phyloP scores from a whole-genome alignment of 2,888 invertebrate species.

The Drosophila fungiperda region DNA sequence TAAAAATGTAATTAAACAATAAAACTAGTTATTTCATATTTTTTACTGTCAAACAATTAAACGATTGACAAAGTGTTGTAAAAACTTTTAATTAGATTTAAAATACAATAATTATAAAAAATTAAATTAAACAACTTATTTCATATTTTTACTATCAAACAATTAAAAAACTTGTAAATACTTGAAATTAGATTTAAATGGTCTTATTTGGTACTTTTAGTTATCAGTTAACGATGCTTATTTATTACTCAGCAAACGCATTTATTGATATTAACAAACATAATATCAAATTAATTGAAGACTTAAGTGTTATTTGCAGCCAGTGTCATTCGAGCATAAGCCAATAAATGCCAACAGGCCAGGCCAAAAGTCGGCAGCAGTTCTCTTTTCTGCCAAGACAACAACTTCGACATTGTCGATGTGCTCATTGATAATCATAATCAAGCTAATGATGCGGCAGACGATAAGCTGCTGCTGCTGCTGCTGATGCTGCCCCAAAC shows the following conservation, averaged over 20 bases:
- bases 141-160: too few species aligned
- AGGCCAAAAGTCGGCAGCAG: slow-evolving; percentile 2
- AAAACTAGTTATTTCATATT: too few species aligned
- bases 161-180: too few species aligned
- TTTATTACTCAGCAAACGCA: neutral
- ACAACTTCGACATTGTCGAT: slow-evolving; percentile 49
- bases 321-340: slow-evolving; percentile 35
- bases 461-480: slow-evolving; percentile 64
- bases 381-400: slow-evolving; percentile 37
- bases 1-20: neutral
- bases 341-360: neutral
- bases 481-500: slow-evolving; percentile 12
- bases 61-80: neutral
- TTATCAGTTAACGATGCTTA: neutral
- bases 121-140: too few species aligned
- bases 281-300: neutral
- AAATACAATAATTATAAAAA: too few species aligned
- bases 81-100: neutral
- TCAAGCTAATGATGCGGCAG: slow-evolving; percentile 79
- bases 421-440: slow-evolving; percentile 79
- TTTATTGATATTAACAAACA: neutral
- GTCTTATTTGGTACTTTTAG: neutral
- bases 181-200: too few species aligned
- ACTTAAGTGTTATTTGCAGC: slow-evolving; percentile 3
- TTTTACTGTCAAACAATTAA: too few species aligned